A percentile compares a stretch with the other conserved stretches of the same genome.
Conservation (phyloP, 2,888 invertebrate genomes). For the Sclerodermus sp. region DNA sequence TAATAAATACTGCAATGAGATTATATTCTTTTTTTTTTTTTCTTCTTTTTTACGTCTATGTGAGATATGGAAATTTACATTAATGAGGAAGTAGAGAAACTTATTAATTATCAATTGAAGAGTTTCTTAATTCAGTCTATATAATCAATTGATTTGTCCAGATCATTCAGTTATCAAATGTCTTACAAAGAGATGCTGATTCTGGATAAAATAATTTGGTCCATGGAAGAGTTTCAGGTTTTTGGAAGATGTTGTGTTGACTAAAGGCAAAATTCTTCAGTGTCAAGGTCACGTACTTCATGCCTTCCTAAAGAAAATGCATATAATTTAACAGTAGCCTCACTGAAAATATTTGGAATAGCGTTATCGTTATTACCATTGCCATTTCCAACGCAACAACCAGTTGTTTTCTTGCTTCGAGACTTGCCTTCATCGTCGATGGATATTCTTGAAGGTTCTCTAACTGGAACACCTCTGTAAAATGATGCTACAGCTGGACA, state of each 20-base stretch:
- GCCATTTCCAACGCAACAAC: conserved; percentile 26
- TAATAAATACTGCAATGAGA: too few species aligned
- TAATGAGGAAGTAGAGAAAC: too few species aligned
- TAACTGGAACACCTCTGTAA: conserved; percentile 39
- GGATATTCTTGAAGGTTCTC: conserved; percentile 28
- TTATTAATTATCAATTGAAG: too few species aligned
- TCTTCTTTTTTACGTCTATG: too few species aligned
- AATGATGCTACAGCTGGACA: conserved; percentile 36
- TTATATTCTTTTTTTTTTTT: too few species aligned
- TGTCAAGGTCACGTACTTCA: conserved; percentile 24
- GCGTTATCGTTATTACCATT: conserved; percentile 18
- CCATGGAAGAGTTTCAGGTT: too few species aligned
- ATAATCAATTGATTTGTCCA: too few species aligned
- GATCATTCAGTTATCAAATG: too few species aligned
- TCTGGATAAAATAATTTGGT: too few species aligned
- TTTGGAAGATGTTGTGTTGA: background rate
- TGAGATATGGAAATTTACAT: too few species aligned
- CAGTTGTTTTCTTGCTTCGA: conserved; percentile 22
- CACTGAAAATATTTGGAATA: conserved; percentile 16
- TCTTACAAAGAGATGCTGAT: too few species aligned
- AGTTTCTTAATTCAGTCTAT: too few species aligned
- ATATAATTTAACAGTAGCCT: conserved; percentile 29
- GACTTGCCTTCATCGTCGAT: conserved; percentile 17
- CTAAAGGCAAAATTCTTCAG: conserved; percentile 37
- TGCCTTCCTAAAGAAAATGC: conserved; percentile 35